Percentiles rank a stretch among this genome's conserved stretches.
Conservation (phyloP, 2,797 vertebrate genomes). For the Liasis olivaceus region DNA sequence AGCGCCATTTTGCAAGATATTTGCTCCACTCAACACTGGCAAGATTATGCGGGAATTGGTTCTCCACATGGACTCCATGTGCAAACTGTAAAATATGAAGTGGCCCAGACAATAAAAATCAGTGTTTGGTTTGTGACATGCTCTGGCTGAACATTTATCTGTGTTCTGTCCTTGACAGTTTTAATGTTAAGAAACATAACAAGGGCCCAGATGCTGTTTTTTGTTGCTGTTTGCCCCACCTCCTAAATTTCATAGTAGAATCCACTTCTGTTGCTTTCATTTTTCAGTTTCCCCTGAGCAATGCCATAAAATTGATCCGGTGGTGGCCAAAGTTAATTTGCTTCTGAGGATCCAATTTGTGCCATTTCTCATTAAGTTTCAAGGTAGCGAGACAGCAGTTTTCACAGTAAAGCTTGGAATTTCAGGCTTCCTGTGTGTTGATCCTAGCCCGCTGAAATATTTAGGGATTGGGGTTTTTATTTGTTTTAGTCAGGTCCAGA, state of each 20-base stretch:
- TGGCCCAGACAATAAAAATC: background rate
- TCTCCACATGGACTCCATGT: background rate
- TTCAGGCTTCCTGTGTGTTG: constrained; percentile 61
- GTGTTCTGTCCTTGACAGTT: background rate
- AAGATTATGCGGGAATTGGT: background rate
- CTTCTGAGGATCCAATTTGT: constrained; percentile 42
- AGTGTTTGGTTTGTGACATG: background rate
- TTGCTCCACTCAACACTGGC: background rate
- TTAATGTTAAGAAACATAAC: background rate
- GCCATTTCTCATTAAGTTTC: constrained; percentile 60
- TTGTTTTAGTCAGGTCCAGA: constrained; percentile 37
- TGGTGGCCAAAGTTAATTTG: constrained; percentile 43
- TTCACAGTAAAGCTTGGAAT: constrained; percentile 58
- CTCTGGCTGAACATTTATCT: background rate
- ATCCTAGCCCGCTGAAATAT: constrained; percentile 63
- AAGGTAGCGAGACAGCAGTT: constrained; percentile 45
- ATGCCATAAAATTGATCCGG: constrained; percentile 36
- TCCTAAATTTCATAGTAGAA: background rate
- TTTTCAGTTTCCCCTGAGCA: background rate
- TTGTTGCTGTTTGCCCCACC: background rate
- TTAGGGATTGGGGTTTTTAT: constrained; percentile 34
- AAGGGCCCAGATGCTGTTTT: background rate
- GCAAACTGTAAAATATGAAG: background rate
- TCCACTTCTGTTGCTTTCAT: constrained; percentile 18
- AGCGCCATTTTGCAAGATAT: background rate